phyloP scores from a whole-genome alignment of 2,888 invertebrate genomes.

The Boloria euphrosyne region DNA sequence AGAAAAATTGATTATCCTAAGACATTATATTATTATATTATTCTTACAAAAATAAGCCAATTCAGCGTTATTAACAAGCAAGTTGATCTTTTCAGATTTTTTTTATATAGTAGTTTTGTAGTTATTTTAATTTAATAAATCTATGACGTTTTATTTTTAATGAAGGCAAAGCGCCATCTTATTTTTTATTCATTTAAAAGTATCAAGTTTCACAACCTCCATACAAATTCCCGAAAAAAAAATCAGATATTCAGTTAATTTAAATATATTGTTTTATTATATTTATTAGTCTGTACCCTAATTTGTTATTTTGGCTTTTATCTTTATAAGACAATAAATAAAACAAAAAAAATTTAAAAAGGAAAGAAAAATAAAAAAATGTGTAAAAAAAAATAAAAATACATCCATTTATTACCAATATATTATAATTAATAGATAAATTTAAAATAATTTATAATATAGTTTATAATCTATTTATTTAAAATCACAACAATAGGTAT shows the following conservation, averaged over 20 bases:
- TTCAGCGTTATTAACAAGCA: no score
- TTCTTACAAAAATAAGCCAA: no score
- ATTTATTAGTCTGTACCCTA: no score
- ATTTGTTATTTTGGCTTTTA: no score
- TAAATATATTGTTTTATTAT: not conserved
- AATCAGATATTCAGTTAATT: not conserved
- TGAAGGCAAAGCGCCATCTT: not conserved
- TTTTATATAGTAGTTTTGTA: no score
- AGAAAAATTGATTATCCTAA: no score
- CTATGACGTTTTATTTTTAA: not conserved
- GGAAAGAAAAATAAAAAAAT: constrained; percentile 37
- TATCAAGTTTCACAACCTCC: constrained; percentile 39
- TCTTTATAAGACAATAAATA: no score
- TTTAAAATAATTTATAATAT: constrained; percentile 56
- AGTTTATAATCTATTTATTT: constrained; percentile 45
- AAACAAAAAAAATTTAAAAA: constrained; percentile 15
- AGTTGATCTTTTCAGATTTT: no score
- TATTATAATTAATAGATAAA: constrained; percentile 47
- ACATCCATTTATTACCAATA: constrained; percentile 51
- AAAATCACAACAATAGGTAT: constrained; percentile 45
- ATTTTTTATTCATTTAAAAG: not conserved
- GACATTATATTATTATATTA: no score
- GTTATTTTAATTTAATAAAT: no score
- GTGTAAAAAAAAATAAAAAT: constrained; percentile 47
- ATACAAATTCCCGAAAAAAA: constrained; percentile 28